phyloP scores from a whole-genome alignment of 2,113 vertebrate species.

The Phoxinus phoxinus region DNA sequence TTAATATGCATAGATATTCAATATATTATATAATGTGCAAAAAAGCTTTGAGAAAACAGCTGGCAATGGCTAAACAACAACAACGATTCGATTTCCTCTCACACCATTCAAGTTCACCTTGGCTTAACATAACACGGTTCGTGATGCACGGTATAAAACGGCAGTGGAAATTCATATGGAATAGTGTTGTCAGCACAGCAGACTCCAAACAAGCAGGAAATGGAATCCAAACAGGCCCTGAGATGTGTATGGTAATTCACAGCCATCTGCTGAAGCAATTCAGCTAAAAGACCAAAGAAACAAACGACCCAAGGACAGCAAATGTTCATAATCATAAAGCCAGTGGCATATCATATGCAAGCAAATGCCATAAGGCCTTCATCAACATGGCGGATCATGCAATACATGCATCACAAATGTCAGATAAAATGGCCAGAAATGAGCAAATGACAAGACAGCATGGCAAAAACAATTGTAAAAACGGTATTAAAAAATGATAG shows the following conservation, averaged over 20 bases:
- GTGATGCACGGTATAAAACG: slow-evolving; percentile 44
- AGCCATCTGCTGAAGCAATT: slow-evolving; percentile 42
- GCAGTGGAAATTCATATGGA: slow-evolving; percentile 32
- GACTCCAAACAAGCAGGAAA: slow-evolving; percentile 33
- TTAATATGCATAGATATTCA: background rate
- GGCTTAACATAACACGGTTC: slow-evolving; percentile 29
- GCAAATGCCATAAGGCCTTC: slow-evolving; percentile 37
- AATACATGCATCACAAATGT: slow-evolving; percentile 29
- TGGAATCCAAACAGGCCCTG: slow-evolving; percentile 16
- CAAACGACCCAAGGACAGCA: slow-evolving; percentile 32
- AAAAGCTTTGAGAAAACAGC: background rate
- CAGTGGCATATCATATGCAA: slow-evolving; percentile 1
- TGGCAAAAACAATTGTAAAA: slow-evolving; percentile 10
- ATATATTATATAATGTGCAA: no score
- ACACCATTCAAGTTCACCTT: slow-evolving; percentile 2
- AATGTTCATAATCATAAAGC: slow-evolving; percentile 30
- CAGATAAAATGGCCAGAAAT: slow-evolving; percentile 4
- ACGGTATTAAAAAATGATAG: slow-evolving; percentile 25
- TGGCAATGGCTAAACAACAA: background rate
- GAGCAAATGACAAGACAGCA: slow-evolving; percentile 17
- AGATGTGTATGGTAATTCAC: slow-evolving; percentile 40
- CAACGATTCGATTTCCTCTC: slow-evolving; percentile 9
- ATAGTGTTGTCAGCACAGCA: slow-evolving; percentile 44
- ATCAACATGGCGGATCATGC: slow-evolving; percentile 2
- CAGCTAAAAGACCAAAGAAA: slow-evolving; percentile 15